phyloP scores from a whole-genome alignment of 2,797 vertebrate genomes.

The Melanotaenia trifasciata region DNA sequence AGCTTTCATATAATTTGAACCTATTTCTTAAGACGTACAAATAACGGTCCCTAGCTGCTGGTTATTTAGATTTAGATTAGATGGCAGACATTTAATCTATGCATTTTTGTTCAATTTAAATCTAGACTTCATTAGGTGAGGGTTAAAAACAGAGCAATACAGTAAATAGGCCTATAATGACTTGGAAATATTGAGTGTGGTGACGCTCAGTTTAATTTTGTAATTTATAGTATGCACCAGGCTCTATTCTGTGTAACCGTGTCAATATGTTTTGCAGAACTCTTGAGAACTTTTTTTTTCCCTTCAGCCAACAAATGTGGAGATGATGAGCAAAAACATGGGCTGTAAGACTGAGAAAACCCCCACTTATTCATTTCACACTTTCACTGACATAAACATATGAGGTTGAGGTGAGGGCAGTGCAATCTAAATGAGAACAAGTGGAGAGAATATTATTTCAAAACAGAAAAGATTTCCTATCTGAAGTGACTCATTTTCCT shows the following conservation, averaged over 20 bases:
- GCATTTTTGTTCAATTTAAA: not conserved
- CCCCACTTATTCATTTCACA: slow-evolving; percentile 82
- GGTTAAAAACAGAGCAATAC: not conserved
- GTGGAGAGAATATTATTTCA: slow-evolving; percentile 70
- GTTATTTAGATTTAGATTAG: not conserved
- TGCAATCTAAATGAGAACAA: slow-evolving; percentile 66
- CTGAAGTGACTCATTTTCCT: slow-evolving; percentile 76
- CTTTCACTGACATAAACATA: slow-evolving; percentile 71
- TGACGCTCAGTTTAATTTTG: not conserved
- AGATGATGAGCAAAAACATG: slow-evolving; percentile 62
- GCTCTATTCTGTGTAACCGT: slow-evolving; percentile 26
- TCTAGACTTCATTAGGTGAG: not conserved
- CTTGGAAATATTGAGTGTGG: not conserved
- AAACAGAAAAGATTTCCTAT: slow-evolving; percentile 60
- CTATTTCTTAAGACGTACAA: not conserved
- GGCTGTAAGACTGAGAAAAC: slow-evolving; percentile 68
- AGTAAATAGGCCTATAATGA: not conserved
- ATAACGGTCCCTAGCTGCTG: not conserved
- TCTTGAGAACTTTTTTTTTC: slow-evolving; percentile 5
- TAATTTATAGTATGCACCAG: not conserved
- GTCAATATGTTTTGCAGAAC: slow-evolving; percentile 38
- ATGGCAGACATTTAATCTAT: not conserved
- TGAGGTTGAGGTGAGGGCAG: slow-evolving; percentile 61
- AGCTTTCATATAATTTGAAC: not conserved
- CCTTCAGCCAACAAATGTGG: slow-evolving; percentile 26